Evolutionary conservation across 2,113 vertebrate genomes (phyloP).

Genomic region (Laterallus jamaicensis): DNA sequence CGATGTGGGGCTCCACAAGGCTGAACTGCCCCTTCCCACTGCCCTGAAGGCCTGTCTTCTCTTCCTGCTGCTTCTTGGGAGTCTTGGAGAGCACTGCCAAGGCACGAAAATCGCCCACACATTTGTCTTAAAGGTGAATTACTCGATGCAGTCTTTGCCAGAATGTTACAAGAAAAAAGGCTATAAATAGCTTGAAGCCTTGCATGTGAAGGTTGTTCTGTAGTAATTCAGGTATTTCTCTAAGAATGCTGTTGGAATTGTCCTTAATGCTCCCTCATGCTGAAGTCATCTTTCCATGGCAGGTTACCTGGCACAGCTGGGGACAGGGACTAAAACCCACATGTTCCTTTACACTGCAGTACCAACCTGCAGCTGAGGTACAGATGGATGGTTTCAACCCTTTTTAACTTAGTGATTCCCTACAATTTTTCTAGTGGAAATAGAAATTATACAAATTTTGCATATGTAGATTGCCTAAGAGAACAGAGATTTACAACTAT

Average conservation of each 20-base stretch:
- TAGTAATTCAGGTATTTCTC: background rate
- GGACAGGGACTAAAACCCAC: background rate
- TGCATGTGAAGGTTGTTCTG: background rate
- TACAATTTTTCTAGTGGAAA: background rate
- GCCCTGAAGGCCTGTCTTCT: background rate
- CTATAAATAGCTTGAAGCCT: background rate
- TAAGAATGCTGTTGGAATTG: background rate
- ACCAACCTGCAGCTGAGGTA: background rate
- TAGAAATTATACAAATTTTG: background rate
- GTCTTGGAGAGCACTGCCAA: background rate
- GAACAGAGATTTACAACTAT: background rate
- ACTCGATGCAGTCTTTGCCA: background rate
- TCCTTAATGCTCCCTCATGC: background rate
- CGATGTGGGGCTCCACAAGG: rapidly evolving
- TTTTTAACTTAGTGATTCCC: background rate
- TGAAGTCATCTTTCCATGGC: background rate
- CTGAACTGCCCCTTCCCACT: background rate
- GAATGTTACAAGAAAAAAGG: background rate
- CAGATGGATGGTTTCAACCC: background rate
- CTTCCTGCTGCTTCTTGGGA: background rate
- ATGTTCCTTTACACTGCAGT: background rate
- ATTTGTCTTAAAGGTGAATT: background rate
- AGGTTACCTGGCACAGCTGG: background rate
- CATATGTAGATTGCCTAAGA: background rate
- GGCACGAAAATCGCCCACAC: background rate